These are phyloP conservation scores for Sialia sialis DNA, from an alignment of 2,113 vertebrate genomes.

Conservation along the genomic window DNA sequence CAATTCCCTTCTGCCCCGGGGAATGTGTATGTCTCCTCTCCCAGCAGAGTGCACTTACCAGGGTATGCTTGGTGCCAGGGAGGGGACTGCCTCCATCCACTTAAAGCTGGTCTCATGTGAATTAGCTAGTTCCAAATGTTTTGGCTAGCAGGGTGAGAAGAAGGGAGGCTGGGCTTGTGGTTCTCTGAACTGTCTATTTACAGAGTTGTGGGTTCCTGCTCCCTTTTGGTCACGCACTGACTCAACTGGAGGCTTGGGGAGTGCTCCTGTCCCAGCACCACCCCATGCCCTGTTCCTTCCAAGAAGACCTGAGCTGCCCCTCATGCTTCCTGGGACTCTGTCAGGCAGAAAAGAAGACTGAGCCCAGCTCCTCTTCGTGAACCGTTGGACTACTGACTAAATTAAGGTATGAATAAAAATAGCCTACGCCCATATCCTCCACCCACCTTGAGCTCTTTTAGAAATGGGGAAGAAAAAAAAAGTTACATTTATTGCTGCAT, in stretches of 20 bases:
- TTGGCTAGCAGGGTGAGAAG: background rate
- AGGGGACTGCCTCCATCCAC: background rate
- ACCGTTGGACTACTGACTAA: slow-evolving; percentile 11
- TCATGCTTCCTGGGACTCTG: background rate
- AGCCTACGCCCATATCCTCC: slow-evolving; percentile 4
- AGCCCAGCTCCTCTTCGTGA: background rate
- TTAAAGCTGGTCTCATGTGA: background rate
- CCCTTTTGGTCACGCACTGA: background rate
- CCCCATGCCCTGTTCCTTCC: background rate
- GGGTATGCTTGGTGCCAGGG: background rate
- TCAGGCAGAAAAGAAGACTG: background rate
- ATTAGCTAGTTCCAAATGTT: background rate
- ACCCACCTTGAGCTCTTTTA: slow-evolving; percentile 39
- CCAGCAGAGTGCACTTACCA: background rate
- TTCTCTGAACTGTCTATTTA: background rate
- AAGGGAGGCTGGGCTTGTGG: background rate
- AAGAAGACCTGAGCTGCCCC: background rate
- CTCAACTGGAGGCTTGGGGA: background rate
- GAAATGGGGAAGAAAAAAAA: slow-evolving; percentile 19
- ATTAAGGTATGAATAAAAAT: slow-evolving; percentile 46
- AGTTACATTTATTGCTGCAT: background rate
- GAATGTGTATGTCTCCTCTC: background rate
- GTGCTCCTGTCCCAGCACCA: background rate
- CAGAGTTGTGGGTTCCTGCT: background rate
- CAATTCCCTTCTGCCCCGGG: background rate